phyloP scores from a whole-genome alignment of 2,113 vertebrate species.

The Lepidothrix coronata region DNA sequence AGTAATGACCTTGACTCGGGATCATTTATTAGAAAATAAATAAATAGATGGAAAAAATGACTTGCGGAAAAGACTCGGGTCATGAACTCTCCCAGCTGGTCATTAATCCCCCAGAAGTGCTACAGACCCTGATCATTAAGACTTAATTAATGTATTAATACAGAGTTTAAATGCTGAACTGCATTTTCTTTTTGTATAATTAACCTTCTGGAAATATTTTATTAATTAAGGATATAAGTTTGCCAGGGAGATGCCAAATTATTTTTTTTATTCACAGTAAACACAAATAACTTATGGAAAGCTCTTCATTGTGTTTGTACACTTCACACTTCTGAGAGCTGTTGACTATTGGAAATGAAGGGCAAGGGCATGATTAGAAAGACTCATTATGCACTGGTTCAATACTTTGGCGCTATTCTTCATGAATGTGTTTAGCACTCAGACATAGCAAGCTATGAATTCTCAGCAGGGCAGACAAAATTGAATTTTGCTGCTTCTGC shows the following conservation, averaged over 20 bases:
- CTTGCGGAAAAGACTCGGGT: background rate
- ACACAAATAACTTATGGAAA: constrained; percentile 41
- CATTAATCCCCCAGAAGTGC: constrained; percentile 8
- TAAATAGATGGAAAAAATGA: constrained; percentile 12
- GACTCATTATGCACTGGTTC: background rate
- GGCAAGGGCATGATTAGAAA: constrained; percentile 28
- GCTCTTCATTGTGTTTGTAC: background rate
- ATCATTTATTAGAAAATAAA: constrained; percentile 2
- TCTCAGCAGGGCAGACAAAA: background rate
- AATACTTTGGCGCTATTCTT: background rate
- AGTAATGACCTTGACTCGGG: background rate
- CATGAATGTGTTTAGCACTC: background rate
- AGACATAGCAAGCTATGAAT: background rate
- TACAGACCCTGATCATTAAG: background rate
- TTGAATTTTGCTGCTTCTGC: background rate
- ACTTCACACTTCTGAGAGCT: background rate
- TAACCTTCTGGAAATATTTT: constrained; percentile 16
- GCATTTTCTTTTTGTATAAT: constrained; percentile 7
- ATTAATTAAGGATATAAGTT: background rate
- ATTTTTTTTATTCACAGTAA: background rate
- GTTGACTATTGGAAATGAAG: constrained; percentile 28
- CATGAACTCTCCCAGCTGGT: background rate
- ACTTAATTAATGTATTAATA: constrained; percentile 20
- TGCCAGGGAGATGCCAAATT: background rate
- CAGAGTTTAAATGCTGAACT: background rate